A percentile compares a stretch with the other conserved stretches of the same genome.
Conservation (phyloP, 2,113 vertebrate species). For the Felis chaus region DNA sequence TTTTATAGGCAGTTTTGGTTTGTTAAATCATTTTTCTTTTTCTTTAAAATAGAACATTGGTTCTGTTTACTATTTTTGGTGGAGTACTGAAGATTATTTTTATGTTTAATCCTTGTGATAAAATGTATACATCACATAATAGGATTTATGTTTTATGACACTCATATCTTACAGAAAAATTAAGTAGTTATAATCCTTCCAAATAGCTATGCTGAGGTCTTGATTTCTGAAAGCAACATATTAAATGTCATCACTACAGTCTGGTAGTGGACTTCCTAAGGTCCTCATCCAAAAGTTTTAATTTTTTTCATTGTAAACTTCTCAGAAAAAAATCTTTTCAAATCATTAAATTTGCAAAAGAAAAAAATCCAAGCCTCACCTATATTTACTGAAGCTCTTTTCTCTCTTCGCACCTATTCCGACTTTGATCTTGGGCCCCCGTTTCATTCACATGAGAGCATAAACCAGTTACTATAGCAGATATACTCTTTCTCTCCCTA, state of each 20-base stretch:
- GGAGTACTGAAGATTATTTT: not conserved
- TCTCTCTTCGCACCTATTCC: not conserved
- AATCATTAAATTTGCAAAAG: constrained; percentile 25
- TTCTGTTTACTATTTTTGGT: constrained; percentile 12
- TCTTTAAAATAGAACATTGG: constrained; percentile 13
- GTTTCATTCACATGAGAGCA: constrained; percentile 30
- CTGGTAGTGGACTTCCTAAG: not conserved
- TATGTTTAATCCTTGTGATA: constrained; percentile 29
- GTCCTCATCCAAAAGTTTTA: not conserved
- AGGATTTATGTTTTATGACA: constrained; percentile 16
- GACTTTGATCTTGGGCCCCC: not conserved
- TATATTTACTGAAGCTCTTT: not conserved
- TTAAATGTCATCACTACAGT: not conserved
- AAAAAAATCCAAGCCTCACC: not conserved
- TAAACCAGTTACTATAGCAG: constrained; percentile 31
- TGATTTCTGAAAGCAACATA: constrained; percentile 43
- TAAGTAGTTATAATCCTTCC: not conserved
- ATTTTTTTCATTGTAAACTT: constrained; percentile 5
- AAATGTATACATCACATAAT: not conserved
- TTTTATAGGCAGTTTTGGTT: constrained; percentile 39
- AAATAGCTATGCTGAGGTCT: not conserved
- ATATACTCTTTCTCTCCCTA: constrained; percentile 21
- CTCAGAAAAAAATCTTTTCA: constrained; percentile 21
- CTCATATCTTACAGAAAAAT: not conserved
- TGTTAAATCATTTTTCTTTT: constrained; percentile 1